Evolutionary conservation across 2,888 invertebrate species (phyloP).

Genomic region (Dicyrtoma fusca): DNA sequence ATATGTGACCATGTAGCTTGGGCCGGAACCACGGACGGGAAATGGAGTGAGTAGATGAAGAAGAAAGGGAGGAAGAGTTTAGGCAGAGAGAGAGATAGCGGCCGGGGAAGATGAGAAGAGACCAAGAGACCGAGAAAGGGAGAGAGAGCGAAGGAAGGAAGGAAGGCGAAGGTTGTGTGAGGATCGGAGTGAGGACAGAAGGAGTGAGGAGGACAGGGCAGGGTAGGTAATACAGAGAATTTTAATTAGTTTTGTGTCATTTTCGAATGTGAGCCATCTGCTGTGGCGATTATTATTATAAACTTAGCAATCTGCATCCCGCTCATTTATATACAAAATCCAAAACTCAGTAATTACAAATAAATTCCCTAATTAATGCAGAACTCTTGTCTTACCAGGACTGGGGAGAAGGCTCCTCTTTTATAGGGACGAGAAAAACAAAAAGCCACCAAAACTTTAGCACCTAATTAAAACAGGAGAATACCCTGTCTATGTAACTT

Average conservation of each 20-base stretch:
- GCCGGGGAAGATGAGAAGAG: constrained; percentile 8
- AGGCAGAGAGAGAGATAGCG: constrained; percentile 1
- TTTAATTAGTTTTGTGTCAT: constrained; percentile 53
- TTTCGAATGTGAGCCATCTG: constrained; percentile 49
- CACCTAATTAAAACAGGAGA: constrained; percentile 52
- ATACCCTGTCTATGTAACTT: constrained; percentile 44
- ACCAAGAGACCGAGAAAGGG: not conserved
- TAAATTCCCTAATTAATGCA: constrained; percentile 53
- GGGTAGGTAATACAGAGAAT: constrained; percentile 42
- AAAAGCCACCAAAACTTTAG: constrained; percentile 49
- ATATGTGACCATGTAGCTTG: not conserved
- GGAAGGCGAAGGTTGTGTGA: constrained; percentile 1
- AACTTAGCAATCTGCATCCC: constrained; percentile 49
- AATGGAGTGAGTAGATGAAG: constrained; percentile 3
- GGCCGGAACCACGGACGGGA: not conserved
- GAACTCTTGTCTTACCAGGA: constrained; percentile 48
- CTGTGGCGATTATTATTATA: constrained; percentile 49
- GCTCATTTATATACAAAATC: constrained; percentile 48
- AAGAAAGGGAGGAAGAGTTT: not conserved
- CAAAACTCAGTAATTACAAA: constrained; percentile 50
- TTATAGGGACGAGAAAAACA: constrained; percentile 42
- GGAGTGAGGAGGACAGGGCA: constrained; percentile 24
- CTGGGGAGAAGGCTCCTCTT: constrained; percentile 32
- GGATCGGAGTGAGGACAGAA: constrained; percentile 24
- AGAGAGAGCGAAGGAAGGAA: constrained; percentile 9